Evolutionary conservation across 35 echinoderm and acorn worm species (phyloP).

Genomic region (Anneissia japonica): DNA sequence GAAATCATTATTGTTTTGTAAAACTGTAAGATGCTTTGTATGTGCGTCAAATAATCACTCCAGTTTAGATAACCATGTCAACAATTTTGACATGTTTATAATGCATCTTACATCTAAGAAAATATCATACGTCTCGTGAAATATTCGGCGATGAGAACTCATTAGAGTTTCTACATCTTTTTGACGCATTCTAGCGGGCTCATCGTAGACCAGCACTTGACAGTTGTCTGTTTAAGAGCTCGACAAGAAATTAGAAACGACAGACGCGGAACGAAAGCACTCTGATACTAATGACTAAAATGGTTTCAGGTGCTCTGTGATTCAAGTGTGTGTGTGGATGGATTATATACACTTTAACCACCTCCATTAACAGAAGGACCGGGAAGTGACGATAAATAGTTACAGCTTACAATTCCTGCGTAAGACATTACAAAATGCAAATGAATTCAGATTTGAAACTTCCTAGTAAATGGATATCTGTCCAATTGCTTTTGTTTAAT

Average conservation of each 20-base stretch:
- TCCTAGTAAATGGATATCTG: no score
- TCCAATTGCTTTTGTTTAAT: no score
- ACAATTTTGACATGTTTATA: no score
- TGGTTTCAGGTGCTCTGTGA: not conserved
- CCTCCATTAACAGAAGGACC: not conserved
- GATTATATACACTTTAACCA: not conserved
- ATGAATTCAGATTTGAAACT: no score
- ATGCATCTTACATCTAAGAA: no score
- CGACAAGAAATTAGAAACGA: not conserved
- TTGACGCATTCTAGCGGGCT: not conserved
- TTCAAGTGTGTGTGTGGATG: not conserved
- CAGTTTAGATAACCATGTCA: no score
- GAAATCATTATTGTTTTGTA: no score
- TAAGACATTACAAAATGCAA: no score
- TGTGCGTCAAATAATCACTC: no score
- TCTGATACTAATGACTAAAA: not conserved
- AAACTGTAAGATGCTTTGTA: no score
- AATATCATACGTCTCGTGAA: not conserved
- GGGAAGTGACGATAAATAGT: not conserved
- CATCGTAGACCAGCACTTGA: not conserved
- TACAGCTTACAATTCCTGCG: no score
- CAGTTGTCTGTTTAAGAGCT: not conserved
- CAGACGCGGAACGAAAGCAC: not conserved
- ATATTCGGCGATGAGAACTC: not conserved
- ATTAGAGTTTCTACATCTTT: not conserved